These are phyloP conservation scores for Plestiodon gilberti DNA, from an alignment of 2,113 vertebrate species.

Conservation along the genomic window DNA sequence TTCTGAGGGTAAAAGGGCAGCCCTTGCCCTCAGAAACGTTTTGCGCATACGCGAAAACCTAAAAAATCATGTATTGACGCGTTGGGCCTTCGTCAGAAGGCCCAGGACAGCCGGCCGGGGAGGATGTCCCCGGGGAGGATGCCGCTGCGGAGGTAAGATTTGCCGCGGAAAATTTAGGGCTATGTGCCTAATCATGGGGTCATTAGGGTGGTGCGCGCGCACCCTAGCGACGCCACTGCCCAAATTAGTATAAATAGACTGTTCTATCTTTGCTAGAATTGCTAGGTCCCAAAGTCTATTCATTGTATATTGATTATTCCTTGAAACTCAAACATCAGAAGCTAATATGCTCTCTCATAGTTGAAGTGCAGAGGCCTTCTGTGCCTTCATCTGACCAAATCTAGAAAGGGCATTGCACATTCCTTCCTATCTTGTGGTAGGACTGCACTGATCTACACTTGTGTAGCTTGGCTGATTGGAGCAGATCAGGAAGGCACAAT, in stretches of 20 bases:
- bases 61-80: too few relatives aligned
- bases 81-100: too few relatives aligned
- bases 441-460: slow-evolving; percentile 4
- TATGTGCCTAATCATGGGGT: too few relatives aligned
- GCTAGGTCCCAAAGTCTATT: neutral
- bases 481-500: neutral
- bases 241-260: neutral
- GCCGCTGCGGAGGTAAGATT: too few relatives aligned
- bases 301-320: neutral
- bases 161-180: too few relatives aligned
- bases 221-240: too few relatives aligned
- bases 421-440: neutral
- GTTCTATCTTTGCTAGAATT: neutral
- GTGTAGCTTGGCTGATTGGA: neutral
- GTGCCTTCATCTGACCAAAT: neutral
- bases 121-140: too few relatives aligned
- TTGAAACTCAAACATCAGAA: neutral
- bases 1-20: too few relatives aligned
- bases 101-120: too few relatives aligned
- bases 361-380: neutral
- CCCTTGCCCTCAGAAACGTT: too few relatives aligned
- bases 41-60: too few relatives aligned
- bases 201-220: too few relatives aligned
- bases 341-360: neutral
- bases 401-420: neutral